Evolutionary conservation across 2,797 vertebrate genomes (phyloP), one percentile per base, ranked within the genome.

Genomic region (Clamator glandarius): DNA sequence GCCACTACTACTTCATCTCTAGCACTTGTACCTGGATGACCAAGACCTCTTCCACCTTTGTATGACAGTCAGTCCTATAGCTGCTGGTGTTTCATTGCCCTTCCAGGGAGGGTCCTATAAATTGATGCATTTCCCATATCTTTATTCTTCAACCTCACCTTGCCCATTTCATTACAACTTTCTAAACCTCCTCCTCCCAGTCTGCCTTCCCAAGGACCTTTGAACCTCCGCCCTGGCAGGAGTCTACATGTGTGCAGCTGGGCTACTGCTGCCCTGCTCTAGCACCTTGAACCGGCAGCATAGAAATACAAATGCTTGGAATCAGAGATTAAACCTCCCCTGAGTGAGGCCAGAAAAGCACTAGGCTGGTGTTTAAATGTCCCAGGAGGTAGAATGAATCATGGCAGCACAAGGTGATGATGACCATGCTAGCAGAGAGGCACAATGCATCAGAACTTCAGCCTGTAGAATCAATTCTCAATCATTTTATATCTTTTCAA

Each of bases 341-440:
- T 39, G 46, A 62, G 4, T 5, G 17, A 66, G 36, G 18, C 19
- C 25, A 12, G 44, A 67, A n/a, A 54, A 86, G 39, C 3, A 50
- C 20, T 6, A 1, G 6, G 9, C 6, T 77, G 41, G 4, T 1
- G 0, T 0, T 33, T 18, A 42, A 78, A 68, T 31, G 29, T 46
- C 24, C 29, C 52, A 64, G 50, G 6, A 78, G 18, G 5, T 2
- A 74, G 44, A 44, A 70, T 14, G 12, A 63, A 75, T 41, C 35
- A 25, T 36, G 26, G 29, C 29, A 42, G 9, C 12, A 64, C 17
- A 64, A 64, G 23, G 14, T 9, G 2, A 1, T 29, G 31, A 44
- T 11, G 15, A 46, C 41, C 13, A 17, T 5, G 3, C 19, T 2
- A 36, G 36, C 57, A 61, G 36, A 73, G 15, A 59, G 15, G 29